phyloP scores from a whole-genome alignment of 2,888 invertebrate species.

The Ceriagrion tenellum region DNA sequence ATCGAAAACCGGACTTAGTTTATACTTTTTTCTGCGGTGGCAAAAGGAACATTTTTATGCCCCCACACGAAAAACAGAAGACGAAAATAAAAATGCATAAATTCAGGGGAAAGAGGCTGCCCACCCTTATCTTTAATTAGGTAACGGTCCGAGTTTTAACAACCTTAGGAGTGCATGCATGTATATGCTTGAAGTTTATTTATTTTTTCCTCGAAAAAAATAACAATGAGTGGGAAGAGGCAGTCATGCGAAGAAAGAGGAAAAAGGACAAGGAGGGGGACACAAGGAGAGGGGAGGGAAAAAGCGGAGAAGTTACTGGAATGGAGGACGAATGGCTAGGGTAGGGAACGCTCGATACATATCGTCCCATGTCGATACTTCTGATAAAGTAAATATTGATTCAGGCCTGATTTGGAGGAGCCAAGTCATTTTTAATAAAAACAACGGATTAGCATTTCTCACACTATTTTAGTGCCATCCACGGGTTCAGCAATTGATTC shows the following conservation, averaged over 20 bases:
- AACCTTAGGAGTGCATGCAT: constrained; percentile 21
- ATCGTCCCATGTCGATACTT: too few species aligned
- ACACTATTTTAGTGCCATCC: too few species aligned
- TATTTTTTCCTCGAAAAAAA: not conserved
- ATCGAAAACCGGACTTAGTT: not conserved
- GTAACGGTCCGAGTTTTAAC: constrained; percentile 36
- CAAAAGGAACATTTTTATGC: not conserved
- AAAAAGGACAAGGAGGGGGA: not conserved
- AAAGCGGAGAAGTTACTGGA: not conserved
- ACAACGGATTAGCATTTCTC: too few species aligned
- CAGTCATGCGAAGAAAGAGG: not conserved
- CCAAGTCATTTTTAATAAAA: too few species aligned
- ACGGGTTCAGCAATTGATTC: too few species aligned
- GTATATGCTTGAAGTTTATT: not conserved
- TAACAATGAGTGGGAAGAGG: not conserved
- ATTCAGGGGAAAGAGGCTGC: not conserved
- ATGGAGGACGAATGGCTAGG: not conserved
- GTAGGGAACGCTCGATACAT: too few species aligned
- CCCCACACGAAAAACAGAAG: not conserved
- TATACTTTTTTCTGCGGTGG: not conserved
- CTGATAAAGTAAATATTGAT: too few species aligned
- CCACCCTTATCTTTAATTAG: constrained; percentile 36
- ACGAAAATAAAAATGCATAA: not conserved
- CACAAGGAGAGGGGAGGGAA: not conserved
- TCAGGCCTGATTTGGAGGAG: too few species aligned